Evolutionary conservation across 2,113 vertebrate species (phyloP).

Genomic region (Xyliphius kryptos): DNA sequence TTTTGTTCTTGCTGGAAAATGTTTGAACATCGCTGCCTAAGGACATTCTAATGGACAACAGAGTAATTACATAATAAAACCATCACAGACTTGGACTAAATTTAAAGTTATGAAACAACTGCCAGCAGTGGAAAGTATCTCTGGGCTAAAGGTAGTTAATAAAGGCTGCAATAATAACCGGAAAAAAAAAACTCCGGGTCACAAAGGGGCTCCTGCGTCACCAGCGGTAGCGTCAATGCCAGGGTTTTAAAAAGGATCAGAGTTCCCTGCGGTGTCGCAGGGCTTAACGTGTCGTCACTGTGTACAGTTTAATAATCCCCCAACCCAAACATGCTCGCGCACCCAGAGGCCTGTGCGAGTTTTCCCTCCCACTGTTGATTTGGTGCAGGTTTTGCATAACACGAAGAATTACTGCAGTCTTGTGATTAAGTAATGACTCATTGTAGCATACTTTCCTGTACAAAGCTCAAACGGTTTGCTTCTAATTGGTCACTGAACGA

Average conservation of each 20-base stretch:
- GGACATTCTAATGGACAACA: neutral
- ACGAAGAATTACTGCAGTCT: neutral
- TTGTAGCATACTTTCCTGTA: neutral
- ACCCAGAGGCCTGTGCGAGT: neutral
- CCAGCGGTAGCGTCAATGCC: conserved; percentile 21
- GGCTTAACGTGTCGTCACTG: conserved; percentile 34
- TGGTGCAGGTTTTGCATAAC: conserved; percentile 4
- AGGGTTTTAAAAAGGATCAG: conserved; percentile 42
- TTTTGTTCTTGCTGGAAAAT: too few species aligned
- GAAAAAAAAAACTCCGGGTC: conserved; percentile 19
- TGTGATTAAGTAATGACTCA: neutral
- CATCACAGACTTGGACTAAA: neutral
- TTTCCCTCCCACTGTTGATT: neutral
- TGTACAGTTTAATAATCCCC: conserved; percentile 38
- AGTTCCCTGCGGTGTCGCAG: conserved; percentile 31
- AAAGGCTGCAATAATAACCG: conserved; percentile 22
- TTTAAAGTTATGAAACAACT: conserved; percentile 10
- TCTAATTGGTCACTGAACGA: too few species aligned
- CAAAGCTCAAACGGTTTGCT: neutral
- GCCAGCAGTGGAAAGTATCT: conserved; percentile 4
- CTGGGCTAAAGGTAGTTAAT: conserved; percentile 12
- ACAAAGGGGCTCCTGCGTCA: conserved; percentile 37
- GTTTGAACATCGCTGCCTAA: neutral
- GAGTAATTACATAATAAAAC: neutral
- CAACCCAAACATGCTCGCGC: conserved; percentile 15